Evolutionary conservation across 30 jellyfish, hydroid and myxozoan species (phyloP), one percentile per base, ranked within the genome.

Genomic region (Cassiopea andromeda): DNA sequence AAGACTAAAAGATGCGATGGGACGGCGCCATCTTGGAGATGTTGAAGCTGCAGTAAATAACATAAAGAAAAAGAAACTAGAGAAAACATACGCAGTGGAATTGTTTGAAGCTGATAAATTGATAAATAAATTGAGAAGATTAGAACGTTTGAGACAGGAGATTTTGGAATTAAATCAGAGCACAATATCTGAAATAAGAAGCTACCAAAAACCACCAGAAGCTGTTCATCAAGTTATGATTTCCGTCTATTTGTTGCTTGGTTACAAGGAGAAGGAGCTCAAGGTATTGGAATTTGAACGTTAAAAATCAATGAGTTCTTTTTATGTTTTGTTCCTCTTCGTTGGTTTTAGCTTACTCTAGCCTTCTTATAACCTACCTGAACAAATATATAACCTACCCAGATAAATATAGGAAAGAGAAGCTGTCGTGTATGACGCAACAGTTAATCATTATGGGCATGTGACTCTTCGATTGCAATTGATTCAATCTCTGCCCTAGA

Each of bases 171-270:
- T 94, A 48, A 94, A 94, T 57, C 97, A 90, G 74, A 87, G 98
- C 85, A 94, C 98, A 44, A 94, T 94, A 13, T 84, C 97, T 2
- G 98, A 94, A 87, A 94, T 94, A 1, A 85, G 98, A 67, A 94
- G 98, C 60, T 94, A 94, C 83, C 95, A 94, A 81, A 89, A 77
- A 44, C 98, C 98, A 48, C 92, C 94, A 13, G 94, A 96, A 7
- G 98, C 98, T 6, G 94, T 94, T 9, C 98, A 94, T 74, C 93
- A 94, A 60, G 91, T 94, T 8, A 94, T 94, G 98, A 94, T 90
- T 19, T 93, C 98, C 16, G 92, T 86, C 12, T 94, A 94, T 77
- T 72, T 94, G 85, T 18, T 94, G 54, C 96, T 94, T 67, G 97
- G 97, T 1, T 90, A 94, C 83, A 94, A 90, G 82, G 98, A 94